Evolutionary conservation across 2,113 vertebrate species (phyloP).

Genomic region (Oncorhynchus mykiss): DNA sequence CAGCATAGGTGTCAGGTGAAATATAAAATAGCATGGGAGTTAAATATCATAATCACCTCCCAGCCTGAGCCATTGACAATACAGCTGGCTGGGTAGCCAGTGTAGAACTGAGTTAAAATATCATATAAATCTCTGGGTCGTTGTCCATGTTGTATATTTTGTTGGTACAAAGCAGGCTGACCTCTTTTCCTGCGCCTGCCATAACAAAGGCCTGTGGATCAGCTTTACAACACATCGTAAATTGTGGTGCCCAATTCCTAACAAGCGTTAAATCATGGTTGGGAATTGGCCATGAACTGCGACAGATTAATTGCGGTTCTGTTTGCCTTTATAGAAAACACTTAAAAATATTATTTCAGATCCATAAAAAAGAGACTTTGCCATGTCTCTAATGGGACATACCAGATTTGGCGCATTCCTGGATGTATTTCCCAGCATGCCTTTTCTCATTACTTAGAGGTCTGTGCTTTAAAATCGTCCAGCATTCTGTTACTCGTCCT

Average conservation of each 20-base stretch:
- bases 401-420: conserved; percentile 7
- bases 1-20: too few species aligned
- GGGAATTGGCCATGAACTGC: conserved; percentile 28
- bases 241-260: conserved; percentile 23
- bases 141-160: conserved; percentile 21
- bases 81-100: background rate
- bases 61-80: too few species aligned
- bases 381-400: conserved; percentile 17
- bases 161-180: conserved; percentile 20
- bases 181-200: conserved; percentile 17
- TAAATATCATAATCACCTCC: too few species aligned
- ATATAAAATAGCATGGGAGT: too few species aligned
- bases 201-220: conserved; percentile 27
- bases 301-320: conserved; percentile 33
- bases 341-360: conserved; percentile 38
- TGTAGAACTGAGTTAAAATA: background rate
- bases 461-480: background rate
- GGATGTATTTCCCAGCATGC: conserved; percentile 7
- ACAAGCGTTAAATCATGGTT: conserved; percentile 21
- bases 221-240: conserved; percentile 39
- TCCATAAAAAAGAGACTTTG: conserved; percentile 16
- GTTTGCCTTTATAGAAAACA: conserved; percentile 40
- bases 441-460: conserved; percentile 14
- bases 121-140: conserved; percentile 12
- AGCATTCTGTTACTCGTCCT: background rate